Evolutionary conservation across 2,888 invertebrate species (phyloP), one percentile per base, ranked within the genome.

Genomic region (Anthophora plumipes): DNA sequence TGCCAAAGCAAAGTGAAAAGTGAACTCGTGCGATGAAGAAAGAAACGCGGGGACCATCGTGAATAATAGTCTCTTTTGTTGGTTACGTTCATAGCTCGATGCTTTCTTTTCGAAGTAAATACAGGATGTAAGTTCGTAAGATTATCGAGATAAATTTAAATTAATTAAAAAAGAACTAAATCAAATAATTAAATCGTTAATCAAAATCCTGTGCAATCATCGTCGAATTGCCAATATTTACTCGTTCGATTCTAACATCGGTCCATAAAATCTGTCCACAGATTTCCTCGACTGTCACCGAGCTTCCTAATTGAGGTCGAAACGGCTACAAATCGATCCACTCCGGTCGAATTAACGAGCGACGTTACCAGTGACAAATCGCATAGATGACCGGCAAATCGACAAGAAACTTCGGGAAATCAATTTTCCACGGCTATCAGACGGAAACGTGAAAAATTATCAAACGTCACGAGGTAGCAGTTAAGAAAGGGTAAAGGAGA

Each of bases 1-100:
- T 81, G 85, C 85, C 85, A 86, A 82, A 68, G 52, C 70, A 71
- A 82, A 85, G 72, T 78, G 84, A 84, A 84, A 84, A 78, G 75
- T 67, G 57, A 78, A 86, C 52, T 76, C 60, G 76, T 83, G 76
- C 84, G 67, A 39, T 43, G 63, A 63, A 63, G 52, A 66, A 76
- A 77, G 50, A 64, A 50, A 72, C 37, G 37, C 17, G 25, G 52
- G 52, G 43, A n/a, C 22, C 25, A 25, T 31, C 31, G 54, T 43
- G 46, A 73, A 63, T 50, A 20, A 48, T 25, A 67, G 39, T 69
- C 20, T 61, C 48, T 57, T 63, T 52, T 64, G 57, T 67, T 74
- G 52, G 37, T 59, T 6, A 54, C n/a, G 25, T 60, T 48, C 39
- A 31, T 64, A 78, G 37, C 31, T 64, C 50, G 48, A 39, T 60